Percentiles rank a stretch among this genome's conserved stretches.
Evolutionary conservation across 2,888 invertebrate species (phyloP).

Genomic region (Spicauda simplicius): DNA sequence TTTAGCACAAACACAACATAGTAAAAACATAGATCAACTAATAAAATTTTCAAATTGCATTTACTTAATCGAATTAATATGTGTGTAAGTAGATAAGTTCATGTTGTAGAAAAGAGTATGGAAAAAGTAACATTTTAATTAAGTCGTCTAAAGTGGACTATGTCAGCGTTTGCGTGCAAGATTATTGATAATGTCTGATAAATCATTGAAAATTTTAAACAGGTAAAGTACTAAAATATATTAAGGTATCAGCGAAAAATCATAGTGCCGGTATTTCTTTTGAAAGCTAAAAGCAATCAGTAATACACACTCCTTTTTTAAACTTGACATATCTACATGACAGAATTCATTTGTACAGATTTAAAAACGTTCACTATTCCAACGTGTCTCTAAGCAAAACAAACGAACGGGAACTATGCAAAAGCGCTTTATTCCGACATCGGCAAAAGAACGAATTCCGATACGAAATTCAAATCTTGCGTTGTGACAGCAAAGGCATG

Average conservation of each 20-base stretch:
- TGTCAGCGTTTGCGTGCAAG: too few species aligned
- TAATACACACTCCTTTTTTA: too few species aligned
- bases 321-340: neutral
- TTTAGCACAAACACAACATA: neutral
- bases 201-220: too few species aligned
- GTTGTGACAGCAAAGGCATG: slow-evolving; percentile 49
- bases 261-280: too few species aligned
- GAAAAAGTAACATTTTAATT: too few species aligned
- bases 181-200: too few species aligned
- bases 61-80: neutral
- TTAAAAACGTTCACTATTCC: neutral
- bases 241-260: too few species aligned
- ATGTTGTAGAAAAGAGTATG: too few species aligned
- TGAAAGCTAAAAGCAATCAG: too few species aligned
- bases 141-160: too few species aligned
- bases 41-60: too few species aligned
- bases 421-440: slow-evolving; percentile 15
- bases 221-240: too few species aligned
- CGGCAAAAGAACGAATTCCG: slow-evolving; percentile 23
- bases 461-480: slow-evolving; percentile 43
- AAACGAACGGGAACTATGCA: slow-evolving; percentile 9
- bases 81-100: neutral
- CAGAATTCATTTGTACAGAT: neutral
- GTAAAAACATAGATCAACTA: neutral
- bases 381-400: slow-evolving; percentile 5